Base-by-base conservation (phyloP, 2,113 vertebrate species). In the Urocolius indicus region DNA sequence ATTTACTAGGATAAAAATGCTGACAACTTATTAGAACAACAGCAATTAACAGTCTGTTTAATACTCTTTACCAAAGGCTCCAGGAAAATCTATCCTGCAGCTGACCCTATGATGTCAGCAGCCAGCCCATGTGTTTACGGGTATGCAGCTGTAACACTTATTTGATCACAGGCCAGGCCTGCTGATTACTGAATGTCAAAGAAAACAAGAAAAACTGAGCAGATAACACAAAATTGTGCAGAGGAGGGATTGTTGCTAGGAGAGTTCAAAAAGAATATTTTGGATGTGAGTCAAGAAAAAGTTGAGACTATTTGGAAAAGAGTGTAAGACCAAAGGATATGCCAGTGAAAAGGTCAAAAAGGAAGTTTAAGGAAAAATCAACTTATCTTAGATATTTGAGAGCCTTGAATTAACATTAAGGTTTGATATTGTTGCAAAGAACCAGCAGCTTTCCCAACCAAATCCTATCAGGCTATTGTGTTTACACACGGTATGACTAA, bases 261-360 rank as follows among this genome's bases (percentile, higher is more conserved):
- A 78, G 81, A 96, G 95, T 97, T 97, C 96, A 97, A 97, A 97
- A 84, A 89, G 93, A 95, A 46, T 54, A 67, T 86, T 95, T 94
- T 96, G 96, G 96, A 95, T 49, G n/a, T 0, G 10, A 93, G 85
- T 94, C 96, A 97, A 97, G 72, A 91, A 74, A 92, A 96, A 89
- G 58, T 36, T 83, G 74, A 94, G 82, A 72, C 93, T 94, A 84
- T 96, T 95, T 96, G 67, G 61, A 79, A n/a, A 93, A 96, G 89
- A 72, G 55, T 38, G 66, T 63, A 84, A 86, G 65, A 49, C 1
- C 0, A 96, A 79, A 87, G 69, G 61, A 74, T 73, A 46, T 52
- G 73, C 85, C 77, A 94, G 49, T 75, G 57, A 83, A 91, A 92
- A 92, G 88, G 82, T 96, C 88, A 94, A 49, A 92, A 95, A 94